Percentiles rank a stretch among this genome's conserved stretches.
phyloP scores from a whole-genome alignment of 2,113 vertebrate genomes.

The Caranx ignobilis region DNA sequence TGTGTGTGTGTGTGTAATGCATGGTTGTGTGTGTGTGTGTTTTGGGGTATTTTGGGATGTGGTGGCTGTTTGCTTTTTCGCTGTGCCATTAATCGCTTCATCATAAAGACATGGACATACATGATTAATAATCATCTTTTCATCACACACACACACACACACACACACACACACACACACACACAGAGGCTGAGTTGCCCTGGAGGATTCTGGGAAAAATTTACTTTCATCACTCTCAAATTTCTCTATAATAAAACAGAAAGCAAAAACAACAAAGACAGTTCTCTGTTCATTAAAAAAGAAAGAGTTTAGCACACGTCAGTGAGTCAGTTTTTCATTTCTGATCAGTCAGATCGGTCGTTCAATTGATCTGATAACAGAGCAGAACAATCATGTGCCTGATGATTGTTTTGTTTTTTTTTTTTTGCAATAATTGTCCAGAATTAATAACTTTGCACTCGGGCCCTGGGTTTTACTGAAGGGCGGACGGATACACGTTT shows the following conservation, averaged over 20 bases:
- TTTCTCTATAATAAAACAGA: background rate
- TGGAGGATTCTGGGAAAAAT: constrained; percentile 32
- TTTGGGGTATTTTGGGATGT: constrained; percentile 27
- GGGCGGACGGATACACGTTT: background rate
- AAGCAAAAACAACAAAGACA: background rate
- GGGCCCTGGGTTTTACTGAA: constrained; percentile 38
- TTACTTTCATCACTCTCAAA: background rate
- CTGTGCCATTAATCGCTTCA: constrained; percentile 1
- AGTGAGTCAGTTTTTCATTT: constrained; percentile 19
- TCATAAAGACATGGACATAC: background rate
- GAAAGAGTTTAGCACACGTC: background rate
- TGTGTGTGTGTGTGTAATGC: background rate
- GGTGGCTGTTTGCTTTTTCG: constrained; percentile 5
- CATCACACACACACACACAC: background rate
- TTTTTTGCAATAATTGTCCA: constrained; percentile 10
- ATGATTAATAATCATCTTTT: background rate
- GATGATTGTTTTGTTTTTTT: background rate
- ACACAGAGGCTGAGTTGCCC: background rate
- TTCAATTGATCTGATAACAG: background rate
- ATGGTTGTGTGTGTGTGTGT: background rate
- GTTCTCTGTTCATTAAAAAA: background rate
- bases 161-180: background rate
- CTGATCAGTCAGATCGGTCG: constrained; percentile 9
- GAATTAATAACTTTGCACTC: constrained; percentile 18
- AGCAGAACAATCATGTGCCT: constrained; percentile 7